A percentile compares a stretch with the other conserved stretches of the same genome.
Conservation (phyloP, 2,113 vertebrate species). For the Corvus hawaiiensis region DNA sequence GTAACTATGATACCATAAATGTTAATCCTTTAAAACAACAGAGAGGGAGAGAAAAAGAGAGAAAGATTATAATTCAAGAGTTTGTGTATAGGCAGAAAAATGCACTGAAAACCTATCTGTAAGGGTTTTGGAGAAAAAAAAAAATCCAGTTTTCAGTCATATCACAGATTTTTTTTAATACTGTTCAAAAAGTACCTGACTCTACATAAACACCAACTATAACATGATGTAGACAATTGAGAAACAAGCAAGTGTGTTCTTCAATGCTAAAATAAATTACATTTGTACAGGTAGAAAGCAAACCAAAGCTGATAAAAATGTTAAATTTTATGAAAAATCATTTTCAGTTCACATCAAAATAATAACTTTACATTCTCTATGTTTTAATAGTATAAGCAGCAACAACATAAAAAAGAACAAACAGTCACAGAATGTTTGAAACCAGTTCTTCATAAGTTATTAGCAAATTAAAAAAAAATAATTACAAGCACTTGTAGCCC, state of each 20-base stretch:
- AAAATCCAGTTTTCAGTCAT: conserved; percentile 54
- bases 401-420: conserved; percentile 78
- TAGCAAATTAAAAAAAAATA: conserved; percentile 68
- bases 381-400: conserved; percentile 82
- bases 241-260: conserved; percentile 76
- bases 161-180: conserved; percentile 87
- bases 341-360: conserved; percentile 84
- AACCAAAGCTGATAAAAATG: conserved; percentile 83
- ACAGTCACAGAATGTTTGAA: conserved; percentile 76
- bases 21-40: background rate
- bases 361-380: conserved; percentile 90
- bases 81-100: background rate
- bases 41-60: background rate
- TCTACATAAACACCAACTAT: conserved; percentile 87
- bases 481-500: conserved; percentile 83
- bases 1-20: background rate
- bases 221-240: conserved; percentile 82
- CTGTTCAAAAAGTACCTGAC: conserved; percentile 86
- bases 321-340: conserved; percentile 86
- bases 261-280: conserved; percentile 82
- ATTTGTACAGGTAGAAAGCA: conserved; percentile 86
- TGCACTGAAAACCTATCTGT: background rate
- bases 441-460: conserved; percentile 74
- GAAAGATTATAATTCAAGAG: background rate
- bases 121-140: conserved; percentile 20